Evolutionary conservation across 2,888 invertebrate genomes (phyloP), one percentile per base, ranked within the genome.

Genomic region (Synanthedon andrenaeformis): DNA sequence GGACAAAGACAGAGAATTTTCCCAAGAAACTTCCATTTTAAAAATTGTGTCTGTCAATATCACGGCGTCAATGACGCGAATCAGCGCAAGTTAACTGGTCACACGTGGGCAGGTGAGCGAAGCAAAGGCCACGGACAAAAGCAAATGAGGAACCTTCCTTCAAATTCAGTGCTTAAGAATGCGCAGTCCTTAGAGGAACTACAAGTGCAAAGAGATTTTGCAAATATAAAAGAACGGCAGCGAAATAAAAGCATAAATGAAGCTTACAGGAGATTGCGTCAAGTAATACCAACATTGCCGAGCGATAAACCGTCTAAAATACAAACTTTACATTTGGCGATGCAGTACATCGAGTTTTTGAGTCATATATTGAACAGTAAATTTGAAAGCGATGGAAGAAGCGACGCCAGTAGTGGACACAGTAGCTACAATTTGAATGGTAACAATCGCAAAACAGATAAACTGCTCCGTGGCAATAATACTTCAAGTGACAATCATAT

Each of bases 291-390:
- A 0, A 98, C 99, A 0, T 82, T 99, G 63, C 99, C 99, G 14
- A 98, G 98, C 70, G 99, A 99, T 78, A 99, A 99, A 79, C 89
- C 99, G 54, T 97, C 96, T 64, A 99, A 99, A 87, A 99, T 99
- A 57, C 99, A 99, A 87, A 99, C 99, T 0, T 87, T 99, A 42
- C 96, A 97, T 73, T 83, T 99, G 62, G 99, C 99, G 5, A 93
- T 97, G 48, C 92, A 97, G 72, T 92, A 98, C 82, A 99, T 99
- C 63, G 96, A 97, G 79, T 99, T 99, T 77, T 86, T 98, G 57
- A 96, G 94, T 74, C 94, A 96, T 72, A 94, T 97, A 61, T 80
- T 97, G 55, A 90, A 88, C 58, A 80, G 88, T 58, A 84, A 86
- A 56, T 59, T 67, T 6, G 79, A 72, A 49, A 84, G 82, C 60